Evolutionary conservation across 2,797 vertebrate genomes (phyloP), one percentile per base, ranked within the genome.

Genomic region (Rallus crepitans): DNA sequence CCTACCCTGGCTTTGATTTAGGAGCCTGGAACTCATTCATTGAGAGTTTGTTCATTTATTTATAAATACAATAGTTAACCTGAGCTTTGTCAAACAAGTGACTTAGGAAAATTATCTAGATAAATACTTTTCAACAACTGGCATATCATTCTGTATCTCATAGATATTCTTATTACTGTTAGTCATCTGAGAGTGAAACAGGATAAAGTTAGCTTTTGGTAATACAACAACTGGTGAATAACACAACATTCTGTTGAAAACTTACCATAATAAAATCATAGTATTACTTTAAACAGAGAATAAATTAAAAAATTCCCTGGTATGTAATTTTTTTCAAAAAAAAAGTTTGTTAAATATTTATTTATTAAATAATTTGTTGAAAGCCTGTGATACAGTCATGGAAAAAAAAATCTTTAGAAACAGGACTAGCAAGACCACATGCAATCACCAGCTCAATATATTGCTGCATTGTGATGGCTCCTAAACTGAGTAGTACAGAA

Each of bases 161-260:
- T 28, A 78, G 73, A 64, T 85, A 79, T 61, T 85, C 77, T 90
- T 80, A 89, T 92, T 93, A 59, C 47, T 93, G 53, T 93, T 92
- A 93, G 82, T 57, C 48, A 55, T 65, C 82, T 85, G 89, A 94
- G 93, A 93, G 63, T 14, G 85, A 95, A 91, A 96, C 12, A 35
- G 79, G 78, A 87, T 93, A 79, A 96, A 95, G 56, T 57, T 89
- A 42, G 21, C 0, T 12, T 90, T 96, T 92, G n/a, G 10, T 85
- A 92, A 66, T 55, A 90, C 64, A 81, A 90, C 64, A 81, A n/a
- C 89, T 87, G 78, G 95, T 40, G 8, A 94, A 97, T 45, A 45
- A 92, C 81, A 72, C 83, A 94, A 17, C 59, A 89, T 93, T 97
- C 86, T 93, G 47, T 92, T 97, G 85, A 83, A 94, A 97, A 96